Percentiles rank a stretch among this genome's conserved stretches.
Evolutionary conservation across 1,140 invertebrate species (phyloP).

Genomic region (Drosophila kohkoa): DNA sequence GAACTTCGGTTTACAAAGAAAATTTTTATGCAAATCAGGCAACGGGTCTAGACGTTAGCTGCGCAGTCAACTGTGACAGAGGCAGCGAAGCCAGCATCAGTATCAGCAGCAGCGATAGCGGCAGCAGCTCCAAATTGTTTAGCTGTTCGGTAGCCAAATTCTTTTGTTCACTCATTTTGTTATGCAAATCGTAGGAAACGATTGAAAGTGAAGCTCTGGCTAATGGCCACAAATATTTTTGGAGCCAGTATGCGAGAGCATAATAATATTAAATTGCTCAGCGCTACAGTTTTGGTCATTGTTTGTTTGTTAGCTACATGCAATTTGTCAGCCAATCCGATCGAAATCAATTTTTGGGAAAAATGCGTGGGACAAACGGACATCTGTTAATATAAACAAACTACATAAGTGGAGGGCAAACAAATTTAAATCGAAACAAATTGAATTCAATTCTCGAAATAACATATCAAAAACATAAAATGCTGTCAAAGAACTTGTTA

Average conservation of each 20-base stretch:
- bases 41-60: constrained; percentile 24
- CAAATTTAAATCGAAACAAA: constrained; percentile 24
- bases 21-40: constrained; percentile 75
- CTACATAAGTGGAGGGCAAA: constrained; percentile 28
- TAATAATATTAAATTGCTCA: constrained; percentile 79
- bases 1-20: constrained; percentile 73
- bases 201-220: constrained; percentile 72
- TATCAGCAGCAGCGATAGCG: constrained; percentile 25
- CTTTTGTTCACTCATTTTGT: constrained; percentile 80
- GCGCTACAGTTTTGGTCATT: constrained; percentile 50
- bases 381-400: constrained; percentile 44
- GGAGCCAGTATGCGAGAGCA: constrained; percentile 55
- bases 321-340: constrained; percentile 74
- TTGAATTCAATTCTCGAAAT: background rate
- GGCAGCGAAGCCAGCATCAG: constrained; percentile 8
- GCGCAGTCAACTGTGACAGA: constrained; percentile 33
- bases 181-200: constrained; percentile 67
- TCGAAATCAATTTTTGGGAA: constrained; percentile 53
- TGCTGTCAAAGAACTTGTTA: constrained; percentile 41
- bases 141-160: constrained; percentile 74
- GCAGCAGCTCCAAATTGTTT: constrained; percentile 75
- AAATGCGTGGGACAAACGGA: constrained; percentile 53
- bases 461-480: constrained; percentile 35
- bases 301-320: constrained; percentile 47
- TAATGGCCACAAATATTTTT: constrained; percentile 53